phyloP scores from a whole-genome alignment of 2,113 vertebrate genomes.

The Empidonax traillii region DNA sequence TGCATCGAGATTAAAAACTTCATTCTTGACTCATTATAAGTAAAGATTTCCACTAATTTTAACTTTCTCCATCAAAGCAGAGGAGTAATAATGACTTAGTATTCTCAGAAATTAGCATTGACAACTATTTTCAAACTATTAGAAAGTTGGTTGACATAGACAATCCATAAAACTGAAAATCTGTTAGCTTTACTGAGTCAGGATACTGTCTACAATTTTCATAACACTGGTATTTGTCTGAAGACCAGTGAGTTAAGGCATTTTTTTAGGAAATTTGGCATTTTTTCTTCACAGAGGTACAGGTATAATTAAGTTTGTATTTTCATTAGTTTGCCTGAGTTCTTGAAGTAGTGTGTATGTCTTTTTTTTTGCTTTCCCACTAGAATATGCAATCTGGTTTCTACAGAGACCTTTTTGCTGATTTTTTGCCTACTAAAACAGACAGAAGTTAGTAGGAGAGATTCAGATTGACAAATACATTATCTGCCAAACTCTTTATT shows the following conservation, averaged over 20 bases:
- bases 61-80: background rate
- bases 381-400: background rate
- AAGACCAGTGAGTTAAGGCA: background rate
- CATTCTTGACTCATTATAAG: background rate
- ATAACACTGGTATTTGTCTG: background rate
- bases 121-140: background rate
- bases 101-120: background rate
- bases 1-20: background rate
- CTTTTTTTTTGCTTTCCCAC: background rate
- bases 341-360: background rate
- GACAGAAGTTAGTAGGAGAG: background rate
- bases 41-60: constrained; percentile 8
- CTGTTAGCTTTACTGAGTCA: background rate
- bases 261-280: background rate
- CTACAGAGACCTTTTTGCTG: background rate
- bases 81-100: background rate
- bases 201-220: background rate
- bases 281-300: background rate
- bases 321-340: background rate
- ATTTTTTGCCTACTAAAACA: background rate
- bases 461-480: background rate
- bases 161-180: background rate
- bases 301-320: background rate
- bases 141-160: background rate
- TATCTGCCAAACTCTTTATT: background rate